These are phyloP conservation scores for Trematomus bernacchii DNA, from an alignment of 2,797 vertebrate species.

Conservation along the genomic window DNA sequence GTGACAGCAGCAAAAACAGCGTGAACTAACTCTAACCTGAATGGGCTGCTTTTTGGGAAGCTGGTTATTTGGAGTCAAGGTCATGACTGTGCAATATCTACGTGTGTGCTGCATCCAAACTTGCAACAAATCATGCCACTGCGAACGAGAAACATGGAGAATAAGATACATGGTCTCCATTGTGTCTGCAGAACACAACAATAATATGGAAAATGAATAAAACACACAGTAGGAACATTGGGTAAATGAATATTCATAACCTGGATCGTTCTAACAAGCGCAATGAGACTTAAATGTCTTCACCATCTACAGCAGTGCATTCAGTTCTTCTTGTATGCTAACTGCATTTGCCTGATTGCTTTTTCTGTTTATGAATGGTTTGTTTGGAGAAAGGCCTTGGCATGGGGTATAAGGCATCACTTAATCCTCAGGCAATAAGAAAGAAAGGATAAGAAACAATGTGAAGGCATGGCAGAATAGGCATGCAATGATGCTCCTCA, in stretches of 20 bases:
- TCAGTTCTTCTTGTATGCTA: constrained; percentile 72
- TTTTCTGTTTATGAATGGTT: constrained; percentile 81
- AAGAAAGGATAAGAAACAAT: constrained; percentile 77
- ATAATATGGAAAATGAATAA: constrained; percentile 68
- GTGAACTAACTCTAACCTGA: neutral
- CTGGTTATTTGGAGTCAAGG: neutral
- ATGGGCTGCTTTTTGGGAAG: neutral
- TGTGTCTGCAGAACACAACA: constrained; percentile 57
- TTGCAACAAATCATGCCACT: neutral
- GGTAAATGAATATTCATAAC: constrained; percentile 79
- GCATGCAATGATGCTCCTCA: constrained; percentile 74
- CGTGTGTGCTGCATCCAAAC: constrained; percentile 6
- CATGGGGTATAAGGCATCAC: constrained; percentile 75
- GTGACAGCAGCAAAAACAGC: constrained; percentile 27
- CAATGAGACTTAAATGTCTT: constrained; percentile 69
- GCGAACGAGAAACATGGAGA: neutral
- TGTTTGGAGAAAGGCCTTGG: constrained; percentile 80
- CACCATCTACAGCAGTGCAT: constrained; percentile 62
- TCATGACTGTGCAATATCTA: constrained; percentile 16
- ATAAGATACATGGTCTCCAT: constrained; percentile 26
- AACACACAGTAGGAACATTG: constrained; percentile 68
- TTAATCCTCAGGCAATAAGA: constrained; percentile 79
- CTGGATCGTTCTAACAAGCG: constrained; percentile 68
- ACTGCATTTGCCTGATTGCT: constrained; percentile 82
- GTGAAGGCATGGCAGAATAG: constrained; percentile 76